Percentiles rank a stretch among this genome's conserved stretches.
phyloP scores from a whole-genome alignment of 2,113 vertebrate species.

The Lontra canadensis region DNA sequence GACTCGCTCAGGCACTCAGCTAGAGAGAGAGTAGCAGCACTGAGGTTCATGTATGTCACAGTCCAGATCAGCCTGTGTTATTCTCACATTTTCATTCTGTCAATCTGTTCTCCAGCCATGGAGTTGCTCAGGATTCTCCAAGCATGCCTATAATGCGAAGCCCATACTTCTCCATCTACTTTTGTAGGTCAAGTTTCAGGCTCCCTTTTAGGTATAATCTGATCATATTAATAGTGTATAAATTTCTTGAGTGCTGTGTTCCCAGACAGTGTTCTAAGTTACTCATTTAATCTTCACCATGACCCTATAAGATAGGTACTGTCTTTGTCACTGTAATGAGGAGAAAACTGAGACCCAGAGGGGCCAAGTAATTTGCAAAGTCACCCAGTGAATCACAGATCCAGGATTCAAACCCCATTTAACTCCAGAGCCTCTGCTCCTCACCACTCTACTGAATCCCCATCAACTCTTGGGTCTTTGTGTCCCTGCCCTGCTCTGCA shows the following conservation, averaged over 20 bases:
- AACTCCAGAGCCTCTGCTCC: neutral
- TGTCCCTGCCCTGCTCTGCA: neutral
- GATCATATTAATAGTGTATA: neutral
- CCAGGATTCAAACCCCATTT: conserved; percentile 1
- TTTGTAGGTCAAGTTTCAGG: neutral
- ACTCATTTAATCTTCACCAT: neutral
- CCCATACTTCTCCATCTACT: neutral
- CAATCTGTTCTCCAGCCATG: neutral
- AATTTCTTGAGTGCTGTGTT: conserved; percentile 2
- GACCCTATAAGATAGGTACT: neutral
- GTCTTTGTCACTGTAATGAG: neutral
- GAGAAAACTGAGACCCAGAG: neutral
- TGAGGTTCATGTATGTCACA: neutral
- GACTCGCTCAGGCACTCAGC: neutral
- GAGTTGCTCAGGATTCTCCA: neutral
- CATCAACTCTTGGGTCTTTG: neutral
- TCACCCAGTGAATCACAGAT: conserved; percentile 5
- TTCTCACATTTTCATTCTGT: neutral
- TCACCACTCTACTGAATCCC: neutral
- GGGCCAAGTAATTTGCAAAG: neutral
- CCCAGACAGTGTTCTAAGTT: conserved; percentile 1
- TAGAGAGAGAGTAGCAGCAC: neutral
- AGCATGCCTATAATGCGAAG: neutral
- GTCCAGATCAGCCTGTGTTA: neutral
- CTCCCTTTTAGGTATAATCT: neutral